Conservation (phyloP, 2,113 vertebrate genomes). For the Grantiella picta region DNA sequence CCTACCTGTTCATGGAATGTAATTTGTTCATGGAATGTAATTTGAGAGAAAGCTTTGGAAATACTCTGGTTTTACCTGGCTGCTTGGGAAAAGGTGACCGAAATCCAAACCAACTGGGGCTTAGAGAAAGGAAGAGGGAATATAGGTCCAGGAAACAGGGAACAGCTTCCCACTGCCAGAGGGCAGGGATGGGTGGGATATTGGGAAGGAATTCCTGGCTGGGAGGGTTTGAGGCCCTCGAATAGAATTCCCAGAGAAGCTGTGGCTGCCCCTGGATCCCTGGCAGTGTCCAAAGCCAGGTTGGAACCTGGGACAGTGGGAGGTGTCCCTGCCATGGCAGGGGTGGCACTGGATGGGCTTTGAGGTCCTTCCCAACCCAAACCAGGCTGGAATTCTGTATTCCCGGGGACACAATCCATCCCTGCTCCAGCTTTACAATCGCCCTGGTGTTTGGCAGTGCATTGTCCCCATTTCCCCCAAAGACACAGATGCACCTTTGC, state of each 20-base stretch:
- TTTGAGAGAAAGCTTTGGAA: background rate
- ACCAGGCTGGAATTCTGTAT: background rate
- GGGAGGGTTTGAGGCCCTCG: background rate
- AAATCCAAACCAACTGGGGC: background rate
- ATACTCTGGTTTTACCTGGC: background rate
- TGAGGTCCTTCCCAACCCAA: background rate
- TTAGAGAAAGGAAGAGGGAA: background rate
- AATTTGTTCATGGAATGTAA: fast-evolving
- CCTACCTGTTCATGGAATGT: background rate
- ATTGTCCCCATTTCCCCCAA: background rate
- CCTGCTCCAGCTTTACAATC: fast-evolving
- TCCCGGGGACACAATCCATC: too few species aligned
- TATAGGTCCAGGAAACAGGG: background rate
- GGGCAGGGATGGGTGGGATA: background rate
- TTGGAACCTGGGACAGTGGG: fast-evolving
- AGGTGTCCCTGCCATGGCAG: background rate
- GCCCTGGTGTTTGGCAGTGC: fast-evolving
- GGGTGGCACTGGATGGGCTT: background rate
- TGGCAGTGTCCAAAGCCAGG: background rate
- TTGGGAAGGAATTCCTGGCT: background rate
- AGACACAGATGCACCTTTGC: background rate
- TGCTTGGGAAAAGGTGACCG: background rate
- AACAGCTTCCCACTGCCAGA: background rate
- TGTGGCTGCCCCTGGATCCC: background rate
- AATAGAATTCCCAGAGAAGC: background rate